Percentiles rank a stretch among this genome's conserved stretches.
Conservation (phyloP, 2,888 invertebrate species). For the Hypena proboscidalis region DNA sequence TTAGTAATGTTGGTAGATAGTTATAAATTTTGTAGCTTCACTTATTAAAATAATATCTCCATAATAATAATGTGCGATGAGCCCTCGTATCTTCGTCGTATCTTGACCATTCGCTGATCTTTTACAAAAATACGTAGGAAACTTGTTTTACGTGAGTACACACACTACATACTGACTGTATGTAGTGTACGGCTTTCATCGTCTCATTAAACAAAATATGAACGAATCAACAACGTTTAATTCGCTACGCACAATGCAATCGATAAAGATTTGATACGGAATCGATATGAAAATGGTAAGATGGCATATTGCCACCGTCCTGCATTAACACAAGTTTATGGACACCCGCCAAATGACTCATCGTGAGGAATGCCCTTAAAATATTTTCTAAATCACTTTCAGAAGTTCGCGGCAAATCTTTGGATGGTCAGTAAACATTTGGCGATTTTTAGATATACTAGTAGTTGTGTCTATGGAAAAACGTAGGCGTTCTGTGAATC, state of each 20-base stretch:
- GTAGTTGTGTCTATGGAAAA: conserved; percentile 1
- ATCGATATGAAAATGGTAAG: conserved; percentile 16
- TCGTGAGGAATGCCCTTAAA: conserved; percentile 59
- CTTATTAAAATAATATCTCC: too few species aligned
- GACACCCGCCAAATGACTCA: conserved; percentile 62
- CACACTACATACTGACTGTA: too few species aligned
- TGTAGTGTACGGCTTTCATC: too few species aligned
- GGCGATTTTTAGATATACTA: conserved; percentile 5
- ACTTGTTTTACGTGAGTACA: too few species aligned
- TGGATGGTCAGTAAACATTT: conserved; percentile 8
- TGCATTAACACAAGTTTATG: conserved; percentile 48
- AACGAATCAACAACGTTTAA: conserved; percentile 15
- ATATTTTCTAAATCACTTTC: conserved; percentile 45
- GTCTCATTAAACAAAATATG: background rate
- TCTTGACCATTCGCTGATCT: too few species aligned
- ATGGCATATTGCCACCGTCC: conserved; percentile 50
- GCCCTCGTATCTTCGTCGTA: too few species aligned
- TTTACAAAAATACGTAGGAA: too few species aligned
- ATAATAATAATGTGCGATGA: too few species aligned
- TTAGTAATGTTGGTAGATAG: too few species aligned
- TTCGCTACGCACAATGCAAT: conserved; percentile 10
- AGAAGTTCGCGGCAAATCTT: conserved; percentile 35
- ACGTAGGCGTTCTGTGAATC: conserved; percentile 1
- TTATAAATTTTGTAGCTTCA: too few species aligned
- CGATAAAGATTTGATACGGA: conserved; percentile 22